Percentiles rank a stretch among this genome's conserved stretches.
phyloP scores from a whole-genome alignment of 2,888 invertebrate species.

The Thymelicus acteon region DNA sequence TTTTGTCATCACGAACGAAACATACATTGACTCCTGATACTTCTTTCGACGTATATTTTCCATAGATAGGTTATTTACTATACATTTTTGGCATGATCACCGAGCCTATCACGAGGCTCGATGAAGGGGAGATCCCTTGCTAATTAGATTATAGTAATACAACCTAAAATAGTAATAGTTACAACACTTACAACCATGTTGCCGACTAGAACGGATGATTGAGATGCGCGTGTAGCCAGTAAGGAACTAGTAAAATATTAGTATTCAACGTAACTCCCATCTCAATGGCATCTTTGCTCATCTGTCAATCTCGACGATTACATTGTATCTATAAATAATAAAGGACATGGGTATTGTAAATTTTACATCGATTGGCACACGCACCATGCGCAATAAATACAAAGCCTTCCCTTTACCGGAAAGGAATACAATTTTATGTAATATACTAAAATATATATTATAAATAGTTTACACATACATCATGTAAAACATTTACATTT shows the following conservation, averaged over 20 bases:
- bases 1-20: too few species aligned
- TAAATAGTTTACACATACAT: too few species aligned
- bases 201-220: slow-evolving; percentile 16
- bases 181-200: slow-evolving; percentile 11
- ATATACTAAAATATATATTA: too few species aligned
- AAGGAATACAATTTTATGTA: neutral
- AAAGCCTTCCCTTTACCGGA: neutral
- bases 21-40: too few species aligned
- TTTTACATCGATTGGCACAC: neutral
- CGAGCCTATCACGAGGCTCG: too few species aligned
- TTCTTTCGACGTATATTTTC: too few species aligned
- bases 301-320: slow-evolving; percentile 31
- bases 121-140: too few species aligned
- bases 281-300: slow-evolving; percentile 23
- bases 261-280: slow-evolving; percentile 28
- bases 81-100: too few species aligned
- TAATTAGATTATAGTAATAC: neutral
- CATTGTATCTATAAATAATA: slow-evolving; percentile 22
- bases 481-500: too few species aligned
- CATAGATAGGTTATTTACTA: too few species aligned
- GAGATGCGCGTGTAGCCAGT: slow-evolving; percentile 9
- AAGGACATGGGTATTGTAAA: neutral
- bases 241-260: slow-evolving; percentile 25
- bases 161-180: slow-evolving; percentile 5
- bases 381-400: neutral